A percentile compares a stretch with the other conserved stretches of the same genome.
These are phyloP conservation scores for Kryphioiulus occultus DNA, from an alignment of 2,888 invertebrate species.

Conservation along the genomic window DNA sequence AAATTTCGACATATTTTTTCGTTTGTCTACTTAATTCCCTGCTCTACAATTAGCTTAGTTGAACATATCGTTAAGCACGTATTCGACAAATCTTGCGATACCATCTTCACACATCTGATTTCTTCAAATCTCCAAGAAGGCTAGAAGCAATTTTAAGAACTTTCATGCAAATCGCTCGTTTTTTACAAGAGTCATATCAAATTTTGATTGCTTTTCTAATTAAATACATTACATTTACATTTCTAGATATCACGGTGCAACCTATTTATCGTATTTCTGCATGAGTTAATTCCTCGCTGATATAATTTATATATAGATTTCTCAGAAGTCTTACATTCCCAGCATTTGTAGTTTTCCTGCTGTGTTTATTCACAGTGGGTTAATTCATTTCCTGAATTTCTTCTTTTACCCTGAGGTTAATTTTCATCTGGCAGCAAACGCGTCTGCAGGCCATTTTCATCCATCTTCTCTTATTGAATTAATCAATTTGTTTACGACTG, in stretches of 20 bases:
- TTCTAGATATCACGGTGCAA: not conserved
- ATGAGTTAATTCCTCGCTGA: not conserved
- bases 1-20: no score
- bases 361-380: not conserved
- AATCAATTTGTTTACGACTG: constrained; percentile 25
- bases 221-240: constrained; percentile 14
- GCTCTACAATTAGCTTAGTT: not conserved
- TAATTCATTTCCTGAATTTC: constrained; percentile 12
- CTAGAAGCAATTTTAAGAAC: not conserved
- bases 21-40: not conserved
- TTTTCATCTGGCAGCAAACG: not conserved
- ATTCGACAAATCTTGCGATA: not conserved
- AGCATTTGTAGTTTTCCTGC: not conserved
- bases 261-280: not conserved
- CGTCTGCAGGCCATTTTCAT: constrained; percentile 13
- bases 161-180: not conserved
- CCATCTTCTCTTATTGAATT: constrained; percentile 31
- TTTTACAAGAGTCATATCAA: not conserved
- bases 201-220: not conserved
- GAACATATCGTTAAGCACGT: not conserved
- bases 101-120: not conserved
- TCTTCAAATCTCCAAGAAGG: not conserved
- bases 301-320: not conserved
- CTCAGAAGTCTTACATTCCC: not conserved
- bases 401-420: constrained; percentile 12